phyloP scores from a whole-genome alignment of 2,888 invertebrate species.

The Cosmia pyralina region DNA sequence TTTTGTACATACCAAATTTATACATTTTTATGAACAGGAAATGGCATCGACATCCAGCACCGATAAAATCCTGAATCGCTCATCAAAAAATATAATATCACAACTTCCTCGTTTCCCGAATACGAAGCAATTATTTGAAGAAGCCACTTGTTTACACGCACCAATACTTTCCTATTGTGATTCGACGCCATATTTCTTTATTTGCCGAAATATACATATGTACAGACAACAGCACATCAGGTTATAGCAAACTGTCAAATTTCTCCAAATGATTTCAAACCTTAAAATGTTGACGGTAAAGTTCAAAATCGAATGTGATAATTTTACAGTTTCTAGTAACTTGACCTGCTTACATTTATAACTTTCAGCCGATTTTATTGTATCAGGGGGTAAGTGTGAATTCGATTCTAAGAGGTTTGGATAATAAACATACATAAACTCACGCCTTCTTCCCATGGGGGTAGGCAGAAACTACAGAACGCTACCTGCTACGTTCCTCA shows the following conservation, averaged over 20 bases:
- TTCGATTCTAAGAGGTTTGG: neutral
- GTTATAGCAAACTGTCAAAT: too few species aligned
- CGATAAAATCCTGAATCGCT: neutral
- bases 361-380: constrained; percentile 10
- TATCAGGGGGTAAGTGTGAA: neutral
- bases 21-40: neutral
- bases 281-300: too few species aligned
- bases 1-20: too few species aligned
- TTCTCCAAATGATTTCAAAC: too few species aligned
- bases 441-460: too few species aligned
- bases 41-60: neutral
- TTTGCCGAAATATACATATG: constrained; percentile 21
- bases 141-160: constrained; percentile 23
- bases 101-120: constrained; percentile 12
- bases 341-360: too few species aligned
- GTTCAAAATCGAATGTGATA: too few species aligned
- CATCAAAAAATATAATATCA: constrained; percentile 21
- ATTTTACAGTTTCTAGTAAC: too few species aligned
- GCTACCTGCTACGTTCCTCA: too few species aligned
- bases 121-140: constrained; percentile 49
- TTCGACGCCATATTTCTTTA: constrained; percentile 21
- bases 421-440: neutral
- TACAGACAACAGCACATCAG: too few species aligned
- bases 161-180: constrained; percentile 39
- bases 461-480: too few species aligned